phyloP scores from a whole-genome alignment of 2,113 vertebrate genomes.

The Albula goreensis region DNA sequence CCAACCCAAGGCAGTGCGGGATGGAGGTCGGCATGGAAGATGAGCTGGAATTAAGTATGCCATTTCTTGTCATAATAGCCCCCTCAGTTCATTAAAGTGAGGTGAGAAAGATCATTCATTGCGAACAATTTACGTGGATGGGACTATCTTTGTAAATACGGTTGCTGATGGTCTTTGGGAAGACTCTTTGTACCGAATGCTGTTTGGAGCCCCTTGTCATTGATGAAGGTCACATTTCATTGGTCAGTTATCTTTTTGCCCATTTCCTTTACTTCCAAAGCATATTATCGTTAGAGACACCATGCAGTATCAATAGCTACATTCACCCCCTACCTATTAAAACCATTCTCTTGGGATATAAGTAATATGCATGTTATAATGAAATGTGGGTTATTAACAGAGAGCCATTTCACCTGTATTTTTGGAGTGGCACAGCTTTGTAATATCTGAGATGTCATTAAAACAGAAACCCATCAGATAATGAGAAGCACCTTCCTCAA shows the following conservation, averaged over 20 bases:
- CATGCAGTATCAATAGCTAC: slow-evolving; percentile 64
- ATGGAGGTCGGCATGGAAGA: slow-evolving; percentile 85
- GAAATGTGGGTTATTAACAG: slow-evolving; percentile 80
- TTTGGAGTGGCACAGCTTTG: slow-evolving; percentile 75
- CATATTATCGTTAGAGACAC: slow-evolving; percentile 51
- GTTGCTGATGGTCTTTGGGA: slow-evolving; percentile 50
- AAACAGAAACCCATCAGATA: slow-evolving; percentile 73
- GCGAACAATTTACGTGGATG: slow-evolving; percentile 46
- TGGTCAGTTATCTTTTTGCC: slow-evolving; percentile 70
- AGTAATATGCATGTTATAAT: slow-evolving; percentile 83
- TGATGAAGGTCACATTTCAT: slow-evolving; percentile 71
- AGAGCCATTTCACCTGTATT: slow-evolving; percentile 77
- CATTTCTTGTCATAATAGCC: slow-evolving; percentile 94
- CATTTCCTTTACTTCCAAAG: slow-evolving; percentile 50
- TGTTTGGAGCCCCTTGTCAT: slow-evolving; percentile 58
- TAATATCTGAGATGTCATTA: slow-evolving; percentile 73
- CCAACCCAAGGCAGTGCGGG: slow-evolving; percentile 85
- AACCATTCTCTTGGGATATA: slow-evolving; percentile 75
- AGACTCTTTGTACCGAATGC: slow-evolving; percentile 34
- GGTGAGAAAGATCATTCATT: slow-evolving; percentile 74
- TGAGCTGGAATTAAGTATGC: slow-evolving; percentile 98
- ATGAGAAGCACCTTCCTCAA: slow-evolving; percentile 53
- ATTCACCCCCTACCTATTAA: slow-evolving; percentile 71
- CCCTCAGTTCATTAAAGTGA: slow-evolving; percentile 92
- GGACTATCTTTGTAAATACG: slow-evolving; percentile 72